These are phyloP conservation scores for Drosophila prosaltans DNA, from an alignment of 1,140 invertebrate genomes.

Conservation along the genomic window DNA sequence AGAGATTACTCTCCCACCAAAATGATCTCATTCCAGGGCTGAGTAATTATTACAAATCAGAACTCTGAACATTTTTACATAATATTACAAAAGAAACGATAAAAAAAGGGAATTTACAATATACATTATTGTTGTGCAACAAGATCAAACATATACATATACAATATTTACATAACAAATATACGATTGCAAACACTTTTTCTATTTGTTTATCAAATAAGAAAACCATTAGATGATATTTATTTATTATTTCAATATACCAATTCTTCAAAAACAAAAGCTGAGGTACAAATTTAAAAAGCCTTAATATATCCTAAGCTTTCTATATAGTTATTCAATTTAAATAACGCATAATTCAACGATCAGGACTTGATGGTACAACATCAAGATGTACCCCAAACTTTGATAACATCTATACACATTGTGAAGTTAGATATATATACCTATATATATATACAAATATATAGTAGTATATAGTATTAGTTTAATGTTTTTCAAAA, in stretches of 20 bases:
- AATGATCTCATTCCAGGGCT: too few species aligned
- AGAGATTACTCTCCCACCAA: too few species aligned
- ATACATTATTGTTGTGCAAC: too few species aligned
- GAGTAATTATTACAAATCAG: too few species aligned
- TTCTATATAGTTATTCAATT: conserved; percentile 53
- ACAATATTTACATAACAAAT: too few species aligned
- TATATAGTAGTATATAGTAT: conserved; percentile 24
- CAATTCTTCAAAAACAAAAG: conserved; percentile 68
- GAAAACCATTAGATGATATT: conserved; percentile 65
- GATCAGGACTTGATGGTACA: conserved; percentile 55
- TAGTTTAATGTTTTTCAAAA: conserved; percentile 51
- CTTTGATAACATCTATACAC: conserved; percentile 13
- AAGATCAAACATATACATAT: too few species aligned
- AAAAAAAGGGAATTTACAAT: too few species aligned
- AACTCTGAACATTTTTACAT: too few species aligned
- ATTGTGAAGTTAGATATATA: background rate
- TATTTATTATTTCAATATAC: conserved; percentile 76
- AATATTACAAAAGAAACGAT: too few species aligned
- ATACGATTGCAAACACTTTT: background rate
- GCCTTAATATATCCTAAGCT: conserved; percentile 59
- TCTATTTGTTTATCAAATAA: conserved; percentile 36
- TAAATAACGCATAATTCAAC: conserved; percentile 73
- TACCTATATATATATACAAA: conserved; percentile 12
- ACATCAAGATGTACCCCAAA: conserved; percentile 34
- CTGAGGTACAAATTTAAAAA: conserved; percentile 77